phyloP scores from a whole-genome alignment of 2,113 vertebrate genomes.

The Bujurquina vittata region DNA sequence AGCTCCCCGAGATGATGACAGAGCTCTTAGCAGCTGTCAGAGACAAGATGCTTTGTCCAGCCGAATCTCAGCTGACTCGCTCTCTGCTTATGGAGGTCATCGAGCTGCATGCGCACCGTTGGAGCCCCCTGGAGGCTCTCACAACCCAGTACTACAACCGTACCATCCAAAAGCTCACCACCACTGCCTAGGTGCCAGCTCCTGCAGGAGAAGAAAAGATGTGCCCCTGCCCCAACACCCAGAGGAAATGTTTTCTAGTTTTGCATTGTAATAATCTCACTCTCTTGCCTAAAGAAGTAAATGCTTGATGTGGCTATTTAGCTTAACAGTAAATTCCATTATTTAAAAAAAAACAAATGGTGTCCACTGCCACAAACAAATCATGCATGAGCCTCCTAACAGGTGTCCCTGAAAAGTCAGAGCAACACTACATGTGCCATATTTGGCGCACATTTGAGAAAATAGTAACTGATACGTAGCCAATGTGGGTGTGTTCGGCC shows the following conservation, averaged over 20 bases:
- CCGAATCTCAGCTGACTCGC: constrained; percentile 92
- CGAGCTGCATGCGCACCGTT: constrained; percentile 96
- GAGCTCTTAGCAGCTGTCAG: constrained; percentile 91
- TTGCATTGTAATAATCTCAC: background rate
- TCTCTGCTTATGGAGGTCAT: constrained; percentile 99
- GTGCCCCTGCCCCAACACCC: background rate
- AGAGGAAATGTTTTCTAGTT: background rate
- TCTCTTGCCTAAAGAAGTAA: constrained; percentile 8
- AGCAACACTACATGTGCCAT: background rate
- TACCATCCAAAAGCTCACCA: constrained; percentile 98
- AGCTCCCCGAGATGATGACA: constrained; percentile 97
- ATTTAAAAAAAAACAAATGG: background rate
- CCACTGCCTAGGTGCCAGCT: constrained; percentile 63
- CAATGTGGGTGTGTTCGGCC: constrained; percentile 56
- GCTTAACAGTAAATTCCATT: background rate
- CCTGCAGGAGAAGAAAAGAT: constrained; percentile 31
- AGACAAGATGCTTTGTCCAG: constrained; percentile 97
- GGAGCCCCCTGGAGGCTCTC: constrained; percentile 93
- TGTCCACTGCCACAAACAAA: constrained; percentile 24
- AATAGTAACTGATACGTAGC: background rate
- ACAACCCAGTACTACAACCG: constrained; percentile 99
- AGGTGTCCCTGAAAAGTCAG: background rate
- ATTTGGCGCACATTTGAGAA: constrained; percentile 5
- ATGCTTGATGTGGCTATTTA: constrained; percentile 1
- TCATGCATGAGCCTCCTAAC: background rate